Conservation (phyloP, 1,140 invertebrate genomes). For the Drosophila trapezifrons region DNA sequence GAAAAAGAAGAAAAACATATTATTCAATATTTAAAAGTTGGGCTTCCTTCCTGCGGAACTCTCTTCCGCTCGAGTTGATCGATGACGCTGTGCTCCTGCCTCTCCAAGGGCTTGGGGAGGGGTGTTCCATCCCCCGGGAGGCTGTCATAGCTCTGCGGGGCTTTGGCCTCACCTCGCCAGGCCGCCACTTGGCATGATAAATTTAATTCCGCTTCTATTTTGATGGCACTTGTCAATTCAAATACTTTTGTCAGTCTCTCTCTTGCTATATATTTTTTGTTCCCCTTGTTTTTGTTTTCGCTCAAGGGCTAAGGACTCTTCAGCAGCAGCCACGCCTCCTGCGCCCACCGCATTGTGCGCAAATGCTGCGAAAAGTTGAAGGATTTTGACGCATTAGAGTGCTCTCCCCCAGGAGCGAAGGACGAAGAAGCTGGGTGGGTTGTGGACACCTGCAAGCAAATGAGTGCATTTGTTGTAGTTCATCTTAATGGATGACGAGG, state of each 20-base stretch:
- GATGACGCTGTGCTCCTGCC: conserved; percentile 44
- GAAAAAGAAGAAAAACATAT: conserved; percentile 50
- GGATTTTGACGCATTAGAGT: conserved; percentile 78
- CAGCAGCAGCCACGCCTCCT: conserved; percentile 44
- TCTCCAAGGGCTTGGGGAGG: conserved; percentile 1
- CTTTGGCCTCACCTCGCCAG: conserved; percentile 24
- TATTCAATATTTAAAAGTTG: conserved; percentile 75
- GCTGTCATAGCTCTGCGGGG: conserved; percentile 23
- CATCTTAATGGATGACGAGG: conserved; percentile 23
- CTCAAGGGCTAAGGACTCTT: conserved; percentile 62
- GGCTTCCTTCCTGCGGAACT: conserved; percentile 48
- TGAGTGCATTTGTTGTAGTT: conserved; percentile 60
- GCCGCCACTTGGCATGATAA: conserved; percentile 76
- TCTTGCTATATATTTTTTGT: conserved; percentile 11
- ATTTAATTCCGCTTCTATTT: conserved; percentile 82
- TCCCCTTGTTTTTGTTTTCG: conserved; percentile 47
- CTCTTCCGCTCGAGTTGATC: conserved; percentile 68
- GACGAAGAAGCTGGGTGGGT: conserved; percentile 1
- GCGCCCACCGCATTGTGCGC: conserved; percentile 47
- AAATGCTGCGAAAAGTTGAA: conserved; percentile 80
- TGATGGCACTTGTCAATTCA: conserved; percentile 82
- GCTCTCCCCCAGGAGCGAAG: conserved; percentile 24
- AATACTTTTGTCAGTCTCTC: conserved; percentile 75
- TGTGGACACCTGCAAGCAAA: conserved; percentile 70
- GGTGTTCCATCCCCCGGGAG: conserved; percentile 44